Percentiles rank a stretch among this genome's conserved stretches.
Conservation (phyloP, 2,797 vertebrate genomes). For the Synaphobranchus kaupii region DNA sequence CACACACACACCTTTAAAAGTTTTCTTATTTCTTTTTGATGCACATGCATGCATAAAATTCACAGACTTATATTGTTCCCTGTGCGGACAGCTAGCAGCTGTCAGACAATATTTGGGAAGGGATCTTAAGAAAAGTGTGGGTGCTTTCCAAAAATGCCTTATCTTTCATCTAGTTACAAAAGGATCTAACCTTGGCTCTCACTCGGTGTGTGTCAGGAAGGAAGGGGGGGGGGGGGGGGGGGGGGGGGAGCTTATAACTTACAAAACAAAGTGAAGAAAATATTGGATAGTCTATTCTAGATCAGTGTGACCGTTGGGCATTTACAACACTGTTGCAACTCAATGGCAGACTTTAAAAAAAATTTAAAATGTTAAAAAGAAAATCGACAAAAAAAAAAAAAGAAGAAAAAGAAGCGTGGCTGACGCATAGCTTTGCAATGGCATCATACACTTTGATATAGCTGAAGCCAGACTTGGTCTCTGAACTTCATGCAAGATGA, state of each 20-base stretch:
- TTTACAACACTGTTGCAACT: slow-evolving; percentile 33
- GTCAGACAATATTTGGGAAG: slow-evolving; percentile 67
- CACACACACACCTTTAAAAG: slow-evolving; percentile 52
- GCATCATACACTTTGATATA: slow-evolving; percentile 50
- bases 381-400: not conserved
- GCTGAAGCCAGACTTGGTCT: slow-evolving; percentile 60
- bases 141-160: slow-evolving; percentile 67
- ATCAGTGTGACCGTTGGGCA: slow-evolving; percentile 30
- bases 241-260: slow-evolving; percentile 38
- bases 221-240: slow-evolving; percentile 42
- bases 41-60: slow-evolving; percentile 61
- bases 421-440: slow-evolving; percentile 57
- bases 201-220: slow-evolving; percentile 31
- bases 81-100: slow-evolving; percentile 65
- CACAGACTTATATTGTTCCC: slow-evolving; percentile 55
- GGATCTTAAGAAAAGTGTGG: slow-evolving; percentile 63
- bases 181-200: slow-evolving; percentile 62
- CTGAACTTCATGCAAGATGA: slow-evolving; percentile 66
- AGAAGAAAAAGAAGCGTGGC: slow-evolving; percentile 47
- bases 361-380: slow-evolving; percentile 1
- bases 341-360: slow-evolving; percentile 33
- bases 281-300: slow-evolving; percentile 25
- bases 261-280: slow-evolving; percentile 40
- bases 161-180: slow-evolving; percentile 72
- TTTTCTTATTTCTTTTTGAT: slow-evolving; percentile 63